phyloP scores from a whole-genome alignment of 2,888 invertebrate genomes.

The Diabrotica balteata region DNA sequence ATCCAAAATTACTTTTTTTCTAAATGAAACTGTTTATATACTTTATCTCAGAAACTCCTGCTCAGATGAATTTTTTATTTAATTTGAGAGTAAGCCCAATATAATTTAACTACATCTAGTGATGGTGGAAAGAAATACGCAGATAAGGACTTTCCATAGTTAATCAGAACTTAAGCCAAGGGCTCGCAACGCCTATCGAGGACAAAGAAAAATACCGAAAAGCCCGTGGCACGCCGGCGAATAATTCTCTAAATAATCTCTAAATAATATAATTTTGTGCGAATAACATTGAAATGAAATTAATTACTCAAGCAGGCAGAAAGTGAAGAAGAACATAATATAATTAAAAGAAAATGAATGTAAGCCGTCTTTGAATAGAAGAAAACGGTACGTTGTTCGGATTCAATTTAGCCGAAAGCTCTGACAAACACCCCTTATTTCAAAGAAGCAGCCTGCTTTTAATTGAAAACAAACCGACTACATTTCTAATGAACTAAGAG shows the following conservation, averaged over 20 bases:
- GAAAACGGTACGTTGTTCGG: slow-evolving; percentile 13
- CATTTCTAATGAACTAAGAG: slow-evolving; percentile 10
- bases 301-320: slow-evolving; percentile 18
- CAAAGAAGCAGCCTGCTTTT: slow-evolving; percentile 6
- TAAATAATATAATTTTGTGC: background rate
- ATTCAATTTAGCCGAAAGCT: slow-evolving; percentile 29
- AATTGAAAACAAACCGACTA: slow-evolving; percentile 17
- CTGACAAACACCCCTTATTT: slow-evolving; percentile 7
- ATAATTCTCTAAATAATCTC: background rate
- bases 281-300: slow-evolving; percentile 24
- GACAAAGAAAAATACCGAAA: background rate
- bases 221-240: background rate
- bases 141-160: too few relatives aligned
- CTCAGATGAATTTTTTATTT: too few relatives aligned
- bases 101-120: too few relatives aligned
- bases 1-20: too few relatives aligned
- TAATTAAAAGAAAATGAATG: slow-evolving; percentile 29
- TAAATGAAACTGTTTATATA: too few relatives aligned
- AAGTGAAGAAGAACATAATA: slow-evolving; percentile 7
- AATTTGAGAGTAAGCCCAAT: too few relatives aligned
- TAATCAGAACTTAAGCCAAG: too few relatives aligned
- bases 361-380: slow-evolving; percentile 19
- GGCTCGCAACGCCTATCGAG: too few relatives aligned
- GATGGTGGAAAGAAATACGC: too few relatives aligned
- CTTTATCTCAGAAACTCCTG: too few relatives aligned